Percentiles rank a stretch among this genome's conserved stretches.
phyloP scores from a whole-genome alignment of 2,888 invertebrate species.

The Leptinotarsa juncta region DNA sequence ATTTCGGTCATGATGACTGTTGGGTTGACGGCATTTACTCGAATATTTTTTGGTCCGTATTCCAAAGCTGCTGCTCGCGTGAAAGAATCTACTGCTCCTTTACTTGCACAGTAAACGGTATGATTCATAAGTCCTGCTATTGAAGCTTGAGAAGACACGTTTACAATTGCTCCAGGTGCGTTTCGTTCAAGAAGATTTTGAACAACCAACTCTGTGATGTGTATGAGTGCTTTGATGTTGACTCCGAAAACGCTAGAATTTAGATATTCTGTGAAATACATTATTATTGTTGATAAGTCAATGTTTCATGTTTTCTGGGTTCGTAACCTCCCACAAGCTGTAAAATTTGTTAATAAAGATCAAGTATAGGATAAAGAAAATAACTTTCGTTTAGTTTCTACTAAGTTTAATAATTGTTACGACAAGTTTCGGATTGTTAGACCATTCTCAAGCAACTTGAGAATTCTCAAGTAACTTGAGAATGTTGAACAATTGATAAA shows the following conservation, averaged over 20 bases:
- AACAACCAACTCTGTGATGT: constrained; percentile 86
- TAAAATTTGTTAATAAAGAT: too few relatives aligned
- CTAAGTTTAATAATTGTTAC: too few relatives aligned
- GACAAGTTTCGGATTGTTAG: too few relatives aligned
- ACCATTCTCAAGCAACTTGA: too few relatives aligned
- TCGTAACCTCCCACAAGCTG: too few relatives aligned
- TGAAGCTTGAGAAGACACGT: constrained; percentile 89
- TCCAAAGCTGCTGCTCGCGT: constrained; percentile 88
- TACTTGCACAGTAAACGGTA: constrained; percentile 84
- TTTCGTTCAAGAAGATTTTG: constrained; percentile 78
- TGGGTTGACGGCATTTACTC: constrained; percentile 95
- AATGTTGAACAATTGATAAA: too few relatives aligned
- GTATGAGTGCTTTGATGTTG: constrained; percentile 87
- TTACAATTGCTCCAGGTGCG: constrained; percentile 84
- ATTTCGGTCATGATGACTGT: constrained; percentile 94
- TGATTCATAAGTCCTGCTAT: constrained; percentile 81
- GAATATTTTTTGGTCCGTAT: constrained; percentile 83
- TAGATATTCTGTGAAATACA: neutral
- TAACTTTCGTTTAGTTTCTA: too few relatives aligned
- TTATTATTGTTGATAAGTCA: too few relatives aligned
- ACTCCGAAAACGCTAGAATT: constrained; percentile 75
- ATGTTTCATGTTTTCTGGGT: too few relatives aligned
- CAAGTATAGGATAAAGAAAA: too few relatives aligned
- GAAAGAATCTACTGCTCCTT: constrained; percentile 89
- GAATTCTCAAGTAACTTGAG: too few relatives aligned